Evolutionary conservation across 1,140 invertebrate species (phyloP), one percentile per base, ranked within the genome.

Genomic region (Conus ventricosus): DNA sequence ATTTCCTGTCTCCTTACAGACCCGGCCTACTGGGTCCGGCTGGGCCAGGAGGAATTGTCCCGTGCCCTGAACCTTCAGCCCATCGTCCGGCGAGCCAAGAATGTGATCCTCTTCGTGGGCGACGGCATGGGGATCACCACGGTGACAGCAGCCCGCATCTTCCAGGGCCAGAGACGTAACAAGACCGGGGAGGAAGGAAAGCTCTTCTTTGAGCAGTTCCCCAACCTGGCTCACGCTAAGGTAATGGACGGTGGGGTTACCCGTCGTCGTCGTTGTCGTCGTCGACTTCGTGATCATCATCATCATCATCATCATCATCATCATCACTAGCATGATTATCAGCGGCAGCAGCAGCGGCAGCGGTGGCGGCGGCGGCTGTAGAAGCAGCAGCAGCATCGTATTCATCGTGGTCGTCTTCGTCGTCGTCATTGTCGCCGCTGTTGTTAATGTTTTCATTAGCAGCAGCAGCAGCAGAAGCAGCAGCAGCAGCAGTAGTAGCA

Each of bases 91-190:
- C 71, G 55, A 10, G 98, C 98, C 0, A 98, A 97, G 94, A 99
- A 99, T 94, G 97, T 99, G 1, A 97, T 99, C n/a, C 90, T 99
- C 0, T 99, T 99, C 92, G 95, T 99, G 13, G 98, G 98, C 0
- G 98, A 99, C 93, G 98, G 98, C 1, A 99, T 99, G 98, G 98
- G 98, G 5, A 96, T 98, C 0, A 97, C 97, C 67, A 99, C 98
- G 0, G 96, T 98, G 23, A 98, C 98, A 0, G 97, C 98, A 0
- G 96, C 97, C 0, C 96, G 98, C 88, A 97, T 97, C 83, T 95
- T 96, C 86, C 96, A 96, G 91, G 97, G 97, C 0, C 97, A 97
- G 92, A 94, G 95, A 0, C 90, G 91, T 39, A 95, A 87, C 54
- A 82, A 25, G 39, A 80, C 84, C 11, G 88, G 85, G 54, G 88